Evolutionary conservation across 2,113 vertebrate genomes (phyloP), one percentile per base, ranked within the genome.

Genomic region (Tiliqua scincoides): DNA sequence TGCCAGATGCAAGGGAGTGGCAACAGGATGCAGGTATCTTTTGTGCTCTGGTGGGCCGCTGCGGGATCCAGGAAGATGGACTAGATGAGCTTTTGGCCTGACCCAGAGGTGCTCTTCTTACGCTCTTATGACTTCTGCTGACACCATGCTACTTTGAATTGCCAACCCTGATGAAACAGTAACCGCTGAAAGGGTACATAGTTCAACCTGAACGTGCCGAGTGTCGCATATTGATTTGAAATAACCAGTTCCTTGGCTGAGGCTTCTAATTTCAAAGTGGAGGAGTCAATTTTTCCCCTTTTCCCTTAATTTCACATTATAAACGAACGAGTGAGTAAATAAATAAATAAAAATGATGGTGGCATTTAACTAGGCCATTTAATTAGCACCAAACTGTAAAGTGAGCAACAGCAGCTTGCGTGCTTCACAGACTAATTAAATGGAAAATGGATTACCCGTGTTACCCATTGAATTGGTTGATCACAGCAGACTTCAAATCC

Each of bases 341-440:
- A 48, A 20, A 17, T 6, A 1, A n/a, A n/a, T 30, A 52, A 30
- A 17, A 4, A 40, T 21, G 3, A 59, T 11, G 87, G 7, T 1
- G 77, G 30, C 1, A 71, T 74, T 79, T 23, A 85, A 23, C 8
- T 76, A 82, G 27, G 6, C 0, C 63, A 10, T 21, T 79, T 83
- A 83, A 86, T 87, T 86, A 71, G 4, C 79, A 77, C 14, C 14
- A 74, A 79, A 6, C 3, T 74, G 15, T 74, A 2, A 88, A 23
- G 3, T 88, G 23, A 87, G n/a, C 84, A 91, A 63, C 2, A 83
- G 75, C 2, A 82, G 2, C 1, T 88, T 82, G 0, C 79, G 84
- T 74, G 32, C 18, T 61, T 86, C 62, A 86, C 87, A 21, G 57
- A 77, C 14, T 87, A 77, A 82, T 78, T 87, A 70, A 88, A 80